Conservation (phyloP, 2,113 vertebrate species). For the Zosterops lateralis region DNA sequence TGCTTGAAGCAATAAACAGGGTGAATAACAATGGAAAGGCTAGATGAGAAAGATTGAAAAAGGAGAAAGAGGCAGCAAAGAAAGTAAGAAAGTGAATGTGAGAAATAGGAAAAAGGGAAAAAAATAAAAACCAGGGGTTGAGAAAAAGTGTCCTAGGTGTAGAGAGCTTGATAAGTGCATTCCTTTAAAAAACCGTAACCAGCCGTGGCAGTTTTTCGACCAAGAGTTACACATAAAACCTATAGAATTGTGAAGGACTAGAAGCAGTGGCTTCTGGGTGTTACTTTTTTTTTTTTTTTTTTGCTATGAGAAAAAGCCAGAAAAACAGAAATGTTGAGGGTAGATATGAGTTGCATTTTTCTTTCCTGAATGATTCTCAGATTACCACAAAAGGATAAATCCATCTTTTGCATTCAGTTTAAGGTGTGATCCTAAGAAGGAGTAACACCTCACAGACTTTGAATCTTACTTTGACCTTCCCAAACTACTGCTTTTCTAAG, state of each 20-base stretch:
- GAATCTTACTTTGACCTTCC: not conserved
- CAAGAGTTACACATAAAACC: not conserved
- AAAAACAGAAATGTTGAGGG: not conserved
- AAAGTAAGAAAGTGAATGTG: slow-evolving; percentile 71
- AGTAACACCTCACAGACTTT: not conserved
- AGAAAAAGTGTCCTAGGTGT: slow-evolving; percentile 50
- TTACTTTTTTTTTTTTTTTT: not conserved
- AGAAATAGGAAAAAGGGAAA: slow-evolving; percentile 41
- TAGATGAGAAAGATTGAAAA: slow-evolving; percentile 78
- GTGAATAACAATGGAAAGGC: slow-evolving; percentile 90
- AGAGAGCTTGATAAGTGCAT: slow-evolving; percentile 42
- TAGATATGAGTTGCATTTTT: not conserved
- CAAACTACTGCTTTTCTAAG: not conserved
- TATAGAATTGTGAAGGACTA: not conserved
- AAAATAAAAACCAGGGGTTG: slow-evolving; percentile 2
- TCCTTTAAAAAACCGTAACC: slow-evolving; percentile 39
- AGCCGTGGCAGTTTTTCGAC: slow-evolving; percentile 44
- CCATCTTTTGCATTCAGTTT: not conserved
- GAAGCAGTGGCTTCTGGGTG: not conserved
- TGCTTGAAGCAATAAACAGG: slow-evolving; percentile 91
- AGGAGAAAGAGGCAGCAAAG: slow-evolving; percentile 71
- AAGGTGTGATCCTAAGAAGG: not conserved
- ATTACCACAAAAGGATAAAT: not conserved
- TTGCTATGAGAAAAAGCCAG: not conserved
- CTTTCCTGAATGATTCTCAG: not conserved